These are phyloP conservation scores for Stenodema calcarata DNA, from an alignment of 2,888 invertebrate genomes.

Conservation along the genomic window DNA sequence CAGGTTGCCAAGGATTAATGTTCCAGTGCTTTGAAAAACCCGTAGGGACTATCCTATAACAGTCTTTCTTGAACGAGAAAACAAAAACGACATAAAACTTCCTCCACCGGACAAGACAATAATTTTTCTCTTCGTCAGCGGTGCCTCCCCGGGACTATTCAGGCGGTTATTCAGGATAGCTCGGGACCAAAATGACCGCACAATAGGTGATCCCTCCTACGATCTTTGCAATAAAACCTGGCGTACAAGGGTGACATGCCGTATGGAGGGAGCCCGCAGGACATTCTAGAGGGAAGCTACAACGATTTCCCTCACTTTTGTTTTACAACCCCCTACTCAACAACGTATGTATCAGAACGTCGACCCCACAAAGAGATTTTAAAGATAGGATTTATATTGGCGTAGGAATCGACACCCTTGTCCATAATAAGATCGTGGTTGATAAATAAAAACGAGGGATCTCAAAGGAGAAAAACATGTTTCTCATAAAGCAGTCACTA, in stretches of 20 bases:
- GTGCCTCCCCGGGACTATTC: neutral
- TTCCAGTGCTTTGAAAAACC: slow-evolving; percentile 17
- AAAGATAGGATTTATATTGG: neutral
- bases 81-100: slow-evolving; percentile 2
- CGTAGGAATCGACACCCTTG: neutral
- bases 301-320: neutral
- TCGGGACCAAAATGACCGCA: neutral
- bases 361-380: neutral
- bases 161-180: neutral
- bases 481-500: too few relatives aligned
- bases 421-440: neutral
- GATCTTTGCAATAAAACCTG: neutral
- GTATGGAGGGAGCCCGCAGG: neutral
- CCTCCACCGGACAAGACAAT: neutral
- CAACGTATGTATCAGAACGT: neutral
- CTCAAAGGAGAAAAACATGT: too few relatives aligned
- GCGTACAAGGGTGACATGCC: neutral
- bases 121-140: neutral
- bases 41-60: neutral
- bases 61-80: neutral
- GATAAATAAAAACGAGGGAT: too few relatives aligned
- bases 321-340: neutral
- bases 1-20: slow-evolving; percentile 13
- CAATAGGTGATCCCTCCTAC: neutral
- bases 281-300: neutral